Evolutionary conservation across 2,888 invertebrate species (phyloP), one percentile per base, ranked within the genome.

Genomic region (Flexamia atlantica): DNA sequence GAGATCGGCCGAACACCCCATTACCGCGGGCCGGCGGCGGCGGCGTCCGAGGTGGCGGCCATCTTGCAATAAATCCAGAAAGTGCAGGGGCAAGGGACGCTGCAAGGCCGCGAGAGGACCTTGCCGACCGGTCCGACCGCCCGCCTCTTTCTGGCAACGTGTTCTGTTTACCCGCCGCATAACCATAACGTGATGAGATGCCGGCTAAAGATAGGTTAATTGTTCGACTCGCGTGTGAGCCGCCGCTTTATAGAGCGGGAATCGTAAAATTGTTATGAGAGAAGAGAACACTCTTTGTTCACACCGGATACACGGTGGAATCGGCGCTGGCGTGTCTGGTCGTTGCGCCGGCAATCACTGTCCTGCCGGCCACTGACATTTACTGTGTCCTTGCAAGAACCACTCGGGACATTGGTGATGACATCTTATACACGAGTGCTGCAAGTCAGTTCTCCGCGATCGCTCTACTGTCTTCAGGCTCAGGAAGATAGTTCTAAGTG

Each of bases 31-130:
- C 36, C 3, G 42, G 23, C 46, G 46, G 28, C 46, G 74, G 64
- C 7, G 64, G 14, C 46, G 17, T 17, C 57, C 57, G 50, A 53
- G 79, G 25, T 76, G 76, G 79, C 79, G 79, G 46, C 74, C 70
- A 70, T 36, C 74, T 76, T 46, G 74, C 46, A 46, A 76, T 76
- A 76, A 76, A 76, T 79, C 79, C 79, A n/a, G 79, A 53, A 50
- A 57, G 53, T 53, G 57, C 53, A 36, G 57, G 79, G 57, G 79
- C 79, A 79, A 79, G 79, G 79, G 50, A 79, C 79, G 50, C 32
- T 23, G 79, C 79, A 79, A 79, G 79, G 79, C 5, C 79, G 79
- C 20, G 0, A 20, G n/a, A 20, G n/a, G 53, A 57, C 57, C 57
- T 32, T 28, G 32, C 79, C 57, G 36, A 50, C 76, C 76, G 76